Conservation (phyloP, 2,113 vertebrate genomes). For the Prolemur simus region DNA sequence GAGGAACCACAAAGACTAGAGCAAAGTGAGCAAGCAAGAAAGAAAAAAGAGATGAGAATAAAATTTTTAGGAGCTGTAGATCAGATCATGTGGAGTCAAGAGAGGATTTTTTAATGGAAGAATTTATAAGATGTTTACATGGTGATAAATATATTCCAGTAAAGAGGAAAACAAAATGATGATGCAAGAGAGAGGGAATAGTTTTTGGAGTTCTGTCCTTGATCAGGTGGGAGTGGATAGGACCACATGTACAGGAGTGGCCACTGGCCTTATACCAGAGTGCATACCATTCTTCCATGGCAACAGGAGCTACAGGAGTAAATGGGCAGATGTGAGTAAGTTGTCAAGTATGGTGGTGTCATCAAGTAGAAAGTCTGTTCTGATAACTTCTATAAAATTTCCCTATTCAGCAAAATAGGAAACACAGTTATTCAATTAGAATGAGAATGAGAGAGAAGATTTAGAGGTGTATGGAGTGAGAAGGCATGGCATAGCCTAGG, state of each 20-base stretch:
- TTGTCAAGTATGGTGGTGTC: not conserved
- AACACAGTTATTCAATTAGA: not conserved
- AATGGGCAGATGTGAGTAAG: not conserved
- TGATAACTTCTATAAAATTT: not conserved
- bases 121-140: not conserved
- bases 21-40: not conserved
- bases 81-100: not conserved
- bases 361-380: not conserved
- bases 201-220: not conserved
- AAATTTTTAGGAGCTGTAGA: not conserved
- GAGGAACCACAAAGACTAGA: not conserved
- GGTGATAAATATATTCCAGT: not conserved
- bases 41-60: not conserved
- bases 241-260: not conserved
- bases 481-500: not conserved
- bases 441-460: not conserved
- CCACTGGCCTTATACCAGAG: too few species aligned
- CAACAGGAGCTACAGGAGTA: not conserved
- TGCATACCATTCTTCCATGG: too few species aligned
- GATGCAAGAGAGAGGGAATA: fast-evolving
- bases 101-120: not conserved
- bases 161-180: not conserved
- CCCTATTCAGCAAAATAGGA: not conserved
- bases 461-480: not conserved
- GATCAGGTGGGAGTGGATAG: not conserved